phyloP scores from a whole-genome alignment of 2,113 vertebrate species.

The Chaetodon trifascialis region DNA sequence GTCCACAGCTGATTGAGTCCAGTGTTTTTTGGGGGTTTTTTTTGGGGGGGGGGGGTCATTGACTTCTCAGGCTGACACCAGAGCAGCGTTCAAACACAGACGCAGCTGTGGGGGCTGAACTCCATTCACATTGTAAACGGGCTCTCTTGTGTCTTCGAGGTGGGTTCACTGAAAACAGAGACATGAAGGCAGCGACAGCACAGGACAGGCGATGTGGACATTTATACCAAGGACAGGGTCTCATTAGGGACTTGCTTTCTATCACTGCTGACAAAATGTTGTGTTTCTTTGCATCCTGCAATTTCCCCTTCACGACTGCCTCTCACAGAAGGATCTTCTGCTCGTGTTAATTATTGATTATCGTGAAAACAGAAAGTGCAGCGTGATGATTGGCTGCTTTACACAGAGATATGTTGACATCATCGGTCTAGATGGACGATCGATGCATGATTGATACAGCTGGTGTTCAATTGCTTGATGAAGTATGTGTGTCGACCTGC shows the following conservation, averaged over 20 bases:
- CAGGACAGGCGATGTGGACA: not conserved
- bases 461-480: not conserved
- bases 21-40: conserved; percentile 18
- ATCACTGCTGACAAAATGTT: not conserved
- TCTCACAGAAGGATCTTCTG: not conserved
- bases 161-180: too few relatives aligned
- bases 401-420: not conserved
- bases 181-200: not conserved
- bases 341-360: not conserved
- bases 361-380: not conserved
- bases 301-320: not conserved
- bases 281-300: not conserved
- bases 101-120: not conserved
- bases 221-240: not conserved
- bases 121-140: conserved; percentile 19
- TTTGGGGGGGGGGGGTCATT: conserved; percentile 4
- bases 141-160: not conserved
- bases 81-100: conserved; percentile 5
- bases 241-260: not conserved
- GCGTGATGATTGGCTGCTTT: not conserved
- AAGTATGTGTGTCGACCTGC: not conserved
- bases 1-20: conserved; percentile 17
- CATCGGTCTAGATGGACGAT: too few relatives aligned
- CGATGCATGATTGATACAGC: not conserved
- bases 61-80: conserved; percentile 8